phyloP scores from a whole-genome alignment of 2,888 invertebrate genomes.

The Nomada ferruginata region DNA sequence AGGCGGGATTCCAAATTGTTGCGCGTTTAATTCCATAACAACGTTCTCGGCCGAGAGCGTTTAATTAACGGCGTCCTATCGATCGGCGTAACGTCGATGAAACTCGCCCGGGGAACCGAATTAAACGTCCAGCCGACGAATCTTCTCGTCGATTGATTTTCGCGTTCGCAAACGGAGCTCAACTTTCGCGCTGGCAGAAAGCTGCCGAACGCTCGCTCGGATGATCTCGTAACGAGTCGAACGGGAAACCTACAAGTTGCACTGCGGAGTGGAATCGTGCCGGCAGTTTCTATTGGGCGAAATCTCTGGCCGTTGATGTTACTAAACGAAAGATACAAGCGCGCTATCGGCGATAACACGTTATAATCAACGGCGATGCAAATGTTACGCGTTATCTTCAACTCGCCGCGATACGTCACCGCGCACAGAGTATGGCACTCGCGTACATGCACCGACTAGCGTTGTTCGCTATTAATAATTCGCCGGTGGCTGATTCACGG shows the following conservation, averaged over 20 bases:
- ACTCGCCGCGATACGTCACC: conserved; percentile 4
- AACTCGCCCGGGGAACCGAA: background rate
- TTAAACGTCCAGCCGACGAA: background rate
- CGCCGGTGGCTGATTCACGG: conserved; percentile 32
- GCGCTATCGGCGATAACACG: background rate
- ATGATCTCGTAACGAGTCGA: background rate
- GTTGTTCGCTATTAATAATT: conserved; percentile 39
- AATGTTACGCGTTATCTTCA: conserved; percentile 8
- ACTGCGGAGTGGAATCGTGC: background rate
- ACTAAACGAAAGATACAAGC: background rate
- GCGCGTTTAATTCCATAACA: conserved; percentile 16
- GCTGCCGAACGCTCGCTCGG: background rate
- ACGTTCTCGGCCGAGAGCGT: background rate
- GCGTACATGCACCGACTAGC: too few species aligned
- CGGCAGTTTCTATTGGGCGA: background rate
- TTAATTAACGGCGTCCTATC: conserved; percentile 32
- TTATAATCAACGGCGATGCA: background rate
- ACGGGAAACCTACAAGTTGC: background rate
- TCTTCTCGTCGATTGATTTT: background rate
- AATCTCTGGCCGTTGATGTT: background rate
- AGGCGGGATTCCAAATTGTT: too few species aligned
- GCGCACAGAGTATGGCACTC: background rate
- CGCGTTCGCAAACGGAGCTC: background rate
- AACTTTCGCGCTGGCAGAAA: background rate
- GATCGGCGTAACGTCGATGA: conserved; percentile 8